Evolutionary conservation across 2,113 vertebrate genomes (phyloP).

Genomic region (Melanerpes aurifrons): DNA sequence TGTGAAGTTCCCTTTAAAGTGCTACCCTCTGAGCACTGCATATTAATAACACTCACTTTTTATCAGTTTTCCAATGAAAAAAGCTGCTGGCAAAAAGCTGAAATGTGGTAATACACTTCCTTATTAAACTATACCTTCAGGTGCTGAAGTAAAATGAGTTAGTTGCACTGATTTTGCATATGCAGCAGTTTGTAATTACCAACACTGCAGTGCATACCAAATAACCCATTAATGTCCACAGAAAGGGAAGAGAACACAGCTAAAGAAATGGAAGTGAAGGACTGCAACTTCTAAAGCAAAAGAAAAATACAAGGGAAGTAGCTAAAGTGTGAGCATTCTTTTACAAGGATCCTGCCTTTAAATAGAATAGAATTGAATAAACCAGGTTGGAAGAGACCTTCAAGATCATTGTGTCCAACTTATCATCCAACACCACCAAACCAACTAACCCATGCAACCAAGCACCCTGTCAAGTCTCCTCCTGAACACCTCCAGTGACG

Average conservation of each 20-base stretch:
- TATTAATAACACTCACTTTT: constrained; percentile 9
- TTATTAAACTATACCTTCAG: constrained; percentile 61
- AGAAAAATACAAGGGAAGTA: neutral
- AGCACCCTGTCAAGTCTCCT: too few species aligned
- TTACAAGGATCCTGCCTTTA: neutral
- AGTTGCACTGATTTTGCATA: constrained; percentile 22
- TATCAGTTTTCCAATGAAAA: constrained; percentile 45
- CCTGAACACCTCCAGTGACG: too few species aligned
- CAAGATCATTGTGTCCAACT: too few species aligned
- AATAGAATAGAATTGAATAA: neutral
- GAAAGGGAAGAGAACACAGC: neutral
- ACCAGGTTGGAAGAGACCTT: too few species aligned
- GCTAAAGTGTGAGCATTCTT: neutral
- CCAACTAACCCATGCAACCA: too few species aligned
- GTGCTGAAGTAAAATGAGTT: constrained; percentile 31
- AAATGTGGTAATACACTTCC: constrained; percentile 18
- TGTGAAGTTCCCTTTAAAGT: neutral
- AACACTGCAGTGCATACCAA: neutral
- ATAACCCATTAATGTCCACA: neutral
- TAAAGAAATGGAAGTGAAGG: neutral
- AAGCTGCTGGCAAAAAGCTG: constrained; percentile 40
- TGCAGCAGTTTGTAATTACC: neutral
- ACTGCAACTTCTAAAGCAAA: neutral
- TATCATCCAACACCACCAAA: too few species aligned
- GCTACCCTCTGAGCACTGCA: neutral